Conservation (phyloP, 2,888 invertebrate genomes). For the Eledone cirrhosa region DNA sequence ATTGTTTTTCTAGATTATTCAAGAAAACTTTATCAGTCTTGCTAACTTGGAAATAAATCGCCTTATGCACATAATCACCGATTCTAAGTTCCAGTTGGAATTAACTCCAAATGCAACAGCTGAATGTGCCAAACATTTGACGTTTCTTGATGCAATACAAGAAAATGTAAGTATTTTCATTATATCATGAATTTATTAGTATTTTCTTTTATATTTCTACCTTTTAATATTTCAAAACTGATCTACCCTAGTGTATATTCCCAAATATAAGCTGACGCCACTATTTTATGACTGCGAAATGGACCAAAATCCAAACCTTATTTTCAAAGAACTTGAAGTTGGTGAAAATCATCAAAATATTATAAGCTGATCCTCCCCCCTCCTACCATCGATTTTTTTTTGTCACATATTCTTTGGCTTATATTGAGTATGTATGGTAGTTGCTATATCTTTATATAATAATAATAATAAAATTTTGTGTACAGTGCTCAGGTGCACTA, state of each 20-base stretch:
- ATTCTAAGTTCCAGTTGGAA: conserved; percentile 74
- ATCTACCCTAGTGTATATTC: no score
- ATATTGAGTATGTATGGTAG: no score
- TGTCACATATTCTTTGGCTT: no score
- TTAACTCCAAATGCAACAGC: conserved; percentile 77
- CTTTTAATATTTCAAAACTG: no score
- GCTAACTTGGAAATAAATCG: conserved; percentile 64
- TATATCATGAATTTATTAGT: not conserved
- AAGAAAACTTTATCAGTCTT: conserved; percentile 61
- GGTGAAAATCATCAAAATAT: not conserved
- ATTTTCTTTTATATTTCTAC: not conserved
- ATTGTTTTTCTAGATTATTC: conserved; percentile 51
- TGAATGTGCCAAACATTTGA: conserved; percentile 78
- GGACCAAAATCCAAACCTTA: not conserved
- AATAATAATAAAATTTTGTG: no score
- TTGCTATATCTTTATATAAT: no score
- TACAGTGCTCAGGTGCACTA: no score
- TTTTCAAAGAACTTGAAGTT: not conserved
- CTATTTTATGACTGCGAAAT: no score
- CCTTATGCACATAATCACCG: conserved; percentile 73
- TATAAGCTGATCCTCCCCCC: no score
- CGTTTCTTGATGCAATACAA: conserved; percentile 76
- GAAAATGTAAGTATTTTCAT: conserved; percentile 62
- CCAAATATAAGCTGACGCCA: no score
- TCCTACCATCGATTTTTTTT: no score